Percentiles rank a stretch among this genome's conserved stretches.
phyloP scores from a whole-genome alignment of 2,888 invertebrate species.

The Spilosoma lubricipeda region DNA sequence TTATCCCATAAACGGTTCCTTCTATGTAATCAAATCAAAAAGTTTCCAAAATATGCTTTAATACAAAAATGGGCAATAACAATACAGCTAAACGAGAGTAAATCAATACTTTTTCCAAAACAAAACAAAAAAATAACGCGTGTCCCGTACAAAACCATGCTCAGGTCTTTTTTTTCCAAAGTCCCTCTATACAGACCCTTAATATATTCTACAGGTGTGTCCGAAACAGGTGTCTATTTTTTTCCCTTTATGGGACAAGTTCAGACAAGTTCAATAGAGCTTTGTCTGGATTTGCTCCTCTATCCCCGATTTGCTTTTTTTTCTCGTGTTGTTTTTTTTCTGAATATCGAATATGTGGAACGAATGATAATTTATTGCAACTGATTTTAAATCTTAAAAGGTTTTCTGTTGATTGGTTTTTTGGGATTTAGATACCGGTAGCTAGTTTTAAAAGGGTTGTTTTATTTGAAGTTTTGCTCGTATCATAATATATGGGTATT shows the following conservation, averaged over 20 bases:
- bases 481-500: background rate
- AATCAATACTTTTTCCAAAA: slow-evolving; percentile 49
- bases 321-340: slow-evolving; percentile 51
- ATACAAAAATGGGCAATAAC: slow-evolving; percentile 49
- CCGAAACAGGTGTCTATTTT: slow-evolving; percentile 74
- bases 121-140: slow-evolving; percentile 29
- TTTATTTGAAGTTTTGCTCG: slow-evolving; percentile 7
- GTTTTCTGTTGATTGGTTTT: slow-evolving; percentile 43
- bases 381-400: slow-evolving; percentile 58
- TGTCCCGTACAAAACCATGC: slow-evolving; percentile 53
- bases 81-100: slow-evolving; percentile 49
- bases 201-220: slow-evolving; percentile 80
- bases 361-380: slow-evolving; percentile 76
- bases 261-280: slow-evolving; percentile 79
- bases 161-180: slow-evolving; percentile 42
- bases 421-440: slow-evolving; percentile 32
- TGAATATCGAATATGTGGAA: slow-evolving; percentile 49
- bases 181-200: slow-evolving; percentile 46
- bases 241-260: slow-evolving; percentile 63
- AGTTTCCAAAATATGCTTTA: slow-evolving; percentile 30
- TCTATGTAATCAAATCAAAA: slow-evolving; percentile 34
- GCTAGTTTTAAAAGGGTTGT: slow-evolving; percentile 25
- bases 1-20: slow-evolving; percentile 23
- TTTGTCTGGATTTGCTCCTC: slow-evolving; percentile 69
- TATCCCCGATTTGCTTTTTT: slow-evolving; percentile 69